Conservation (phyloP, 2,113 vertebrate species). For the Entelurus aequoreus region DNA sequence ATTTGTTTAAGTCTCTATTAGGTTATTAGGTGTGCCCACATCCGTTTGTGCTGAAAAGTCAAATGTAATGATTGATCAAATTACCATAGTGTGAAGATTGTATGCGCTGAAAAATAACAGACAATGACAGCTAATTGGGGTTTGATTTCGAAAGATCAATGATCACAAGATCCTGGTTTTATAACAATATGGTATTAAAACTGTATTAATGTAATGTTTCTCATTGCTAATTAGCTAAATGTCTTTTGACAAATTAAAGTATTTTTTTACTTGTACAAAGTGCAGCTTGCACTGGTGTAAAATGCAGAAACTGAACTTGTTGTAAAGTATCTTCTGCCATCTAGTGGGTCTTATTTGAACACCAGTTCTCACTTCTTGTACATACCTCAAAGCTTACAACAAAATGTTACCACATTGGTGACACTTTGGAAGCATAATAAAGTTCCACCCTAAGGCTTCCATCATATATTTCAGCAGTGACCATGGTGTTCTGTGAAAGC, state of each 20-base stretch:
- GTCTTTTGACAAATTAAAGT: not conserved
- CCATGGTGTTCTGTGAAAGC: not conserved
- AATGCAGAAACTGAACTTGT: constrained; percentile 1
- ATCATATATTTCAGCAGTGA: not conserved
- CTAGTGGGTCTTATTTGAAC: not conserved
- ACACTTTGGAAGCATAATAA: not conserved
- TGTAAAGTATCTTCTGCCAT: constrained; percentile 7
- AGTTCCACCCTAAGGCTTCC: not conserved
- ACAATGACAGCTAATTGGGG: not conserved
- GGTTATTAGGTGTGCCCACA: too few species aligned
- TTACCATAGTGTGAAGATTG: too few species aligned
- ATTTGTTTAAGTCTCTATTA: too few species aligned
- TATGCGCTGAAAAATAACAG: too few species aligned
- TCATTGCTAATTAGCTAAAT: not conserved
- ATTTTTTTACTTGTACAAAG: not conserved
- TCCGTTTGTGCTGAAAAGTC: too few species aligned
- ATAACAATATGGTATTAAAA: not conserved
- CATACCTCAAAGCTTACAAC: not conserved
- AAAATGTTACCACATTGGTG: not conserved
- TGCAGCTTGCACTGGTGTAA: not conserved
- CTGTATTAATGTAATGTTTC: not conserved
- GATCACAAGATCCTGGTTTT: not conserved
- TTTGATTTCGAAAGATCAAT: not conserved
- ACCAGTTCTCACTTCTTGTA: not conserved
- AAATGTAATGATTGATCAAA: too few species aligned